Percentiles rank a stretch among this genome's conserved stretches.
Evolutionary conservation across 2,888 invertebrate species (phyloP).

Genomic region (Teleogryllus oceanicus): DNA sequence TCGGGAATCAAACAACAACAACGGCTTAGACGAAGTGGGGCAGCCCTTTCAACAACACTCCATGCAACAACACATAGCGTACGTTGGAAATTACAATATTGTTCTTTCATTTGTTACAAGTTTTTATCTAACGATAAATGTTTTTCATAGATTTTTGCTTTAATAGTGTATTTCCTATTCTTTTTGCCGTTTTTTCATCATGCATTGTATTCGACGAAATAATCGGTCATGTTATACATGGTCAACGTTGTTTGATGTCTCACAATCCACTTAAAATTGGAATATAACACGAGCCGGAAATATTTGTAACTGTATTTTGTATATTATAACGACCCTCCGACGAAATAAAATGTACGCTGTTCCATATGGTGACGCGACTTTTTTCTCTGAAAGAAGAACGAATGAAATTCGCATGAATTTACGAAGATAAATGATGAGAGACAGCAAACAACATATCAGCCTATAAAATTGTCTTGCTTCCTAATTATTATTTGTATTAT

Average conservation of each 20-base stretch:
- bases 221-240: not conserved
- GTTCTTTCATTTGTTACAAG: not conserved
- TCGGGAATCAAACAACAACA: conserved; percentile 22
- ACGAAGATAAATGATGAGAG: not conserved
- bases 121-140: conserved; percentile 2
- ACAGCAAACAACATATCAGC: not conserved
- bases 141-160: conserved; percentile 9
- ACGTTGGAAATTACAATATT: conserved; percentile 21
- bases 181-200: not conserved
- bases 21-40: conserved; percentile 25
- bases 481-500: no score
- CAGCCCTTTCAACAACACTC: conserved; percentile 24
- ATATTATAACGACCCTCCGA: no score
- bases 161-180: not conserved
- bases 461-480: not conserved
- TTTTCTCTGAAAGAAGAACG: no score
- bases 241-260: conserved; percentile 8
- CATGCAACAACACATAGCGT: conserved; percentile 24
- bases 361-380: no score
- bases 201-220: not conserved
- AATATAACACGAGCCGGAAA: no score
- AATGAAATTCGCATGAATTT: no score
- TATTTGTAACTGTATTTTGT: no score
- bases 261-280: not conserved
- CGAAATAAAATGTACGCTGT: no score